Base-by-base conservation (phyloP, 2,113 vertebrate species). In the Misgurnus anguillicaudatus region DNA sequence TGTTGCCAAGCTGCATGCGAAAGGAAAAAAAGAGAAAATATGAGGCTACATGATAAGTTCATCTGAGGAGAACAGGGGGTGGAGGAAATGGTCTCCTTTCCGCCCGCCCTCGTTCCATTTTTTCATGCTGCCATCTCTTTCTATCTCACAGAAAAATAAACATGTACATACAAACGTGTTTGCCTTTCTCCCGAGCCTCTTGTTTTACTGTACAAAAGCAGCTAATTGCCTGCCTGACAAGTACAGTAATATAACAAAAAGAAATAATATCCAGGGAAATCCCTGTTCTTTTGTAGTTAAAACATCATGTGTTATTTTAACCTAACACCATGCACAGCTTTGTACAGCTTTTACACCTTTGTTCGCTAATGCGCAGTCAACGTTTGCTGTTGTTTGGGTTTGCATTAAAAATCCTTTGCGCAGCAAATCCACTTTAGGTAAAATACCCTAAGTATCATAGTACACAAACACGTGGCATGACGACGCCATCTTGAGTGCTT, bases 21-120 rank as follows among this genome's bases (percentile, higher is more conserved):
- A 83, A 82, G 87, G 79, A 86, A 14, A n/a, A 45, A 70, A 80
- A 89, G 87, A 89, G 75, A 77, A 83, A 76, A 73, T 88, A 90
- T 91, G 91, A 92, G 87, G 89, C 90, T 92, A 91, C 90, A 89
- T 83, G 89, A 90, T 87, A 92, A 93, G 92, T 93, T 93, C 91
- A 92, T 93, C 88, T 92, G 89, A 93, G 92, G 92, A 92, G 90
- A 93, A 86, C 82, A 76, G 74, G 79, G 89, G 86, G 89, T 88
- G 87, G 88, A 87, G 66, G 85, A 78, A 81, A 80, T 83, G 71
- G 81, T 88, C 72, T 76, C 84, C 83, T 87, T 89, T 87, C 86
- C 87, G 87, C 79, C 68, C 62, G 74, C 45, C 63, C 64, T 78
- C 70, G 3, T 16, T 78, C n/a, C 42, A 62, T 79, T 58, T 57